These are phyloP conservation scores for Merodon equestris DNA, from an alignment of 2,888 invertebrate species.

Conservation along the genomic window DNA sequence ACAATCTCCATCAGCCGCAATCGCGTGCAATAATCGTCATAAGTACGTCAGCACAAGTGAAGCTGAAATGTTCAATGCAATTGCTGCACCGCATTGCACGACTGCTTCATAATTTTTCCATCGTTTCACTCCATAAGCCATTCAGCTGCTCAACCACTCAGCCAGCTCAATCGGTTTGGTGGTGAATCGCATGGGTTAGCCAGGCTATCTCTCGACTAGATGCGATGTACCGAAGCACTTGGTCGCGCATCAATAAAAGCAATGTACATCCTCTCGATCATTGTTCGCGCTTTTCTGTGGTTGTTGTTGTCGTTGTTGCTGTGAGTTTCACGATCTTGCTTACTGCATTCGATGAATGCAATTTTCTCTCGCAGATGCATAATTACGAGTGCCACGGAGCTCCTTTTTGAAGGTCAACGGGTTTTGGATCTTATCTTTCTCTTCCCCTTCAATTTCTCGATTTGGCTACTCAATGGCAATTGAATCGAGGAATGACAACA, in stretches of 20 bases:
- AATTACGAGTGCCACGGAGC: constrained; percentile 7
- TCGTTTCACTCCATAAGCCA: neutral
- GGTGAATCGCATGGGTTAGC: neutral
- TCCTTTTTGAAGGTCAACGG: constrained; percentile 31
- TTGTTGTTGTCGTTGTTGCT: constrained; percentile 28
- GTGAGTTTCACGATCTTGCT: no score
- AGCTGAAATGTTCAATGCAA: constrained; percentile 31
- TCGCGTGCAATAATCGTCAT: constrained; percentile 51
- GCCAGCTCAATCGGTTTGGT: no score
- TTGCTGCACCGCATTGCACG: constrained; percentile 19
- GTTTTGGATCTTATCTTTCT: constrained; percentile 8
- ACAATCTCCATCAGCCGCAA: constrained; percentile 37
- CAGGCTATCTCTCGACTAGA: neutral
- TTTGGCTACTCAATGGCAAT: no score
- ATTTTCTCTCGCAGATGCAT: constrained; percentile 26
- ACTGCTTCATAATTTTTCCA: constrained; percentile 42
- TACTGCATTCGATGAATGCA: neutral
- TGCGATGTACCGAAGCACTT: constrained; percentile 30
- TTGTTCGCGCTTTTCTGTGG: constrained; percentile 51
- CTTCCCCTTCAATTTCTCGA: no score
- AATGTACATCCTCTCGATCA: constrained; percentile 36
- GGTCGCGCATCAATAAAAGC: constrained; percentile 61
- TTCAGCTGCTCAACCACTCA: no score
- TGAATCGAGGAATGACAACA: no score
- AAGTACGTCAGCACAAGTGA: constrained; percentile 35